Percentiles rank a stretch among this genome's conserved stretches.
These are phyloP conservation scores for Lycaon pictus DNA, from an alignment of 2,113 vertebrate genomes.

Conservation along the genomic window DNA sequence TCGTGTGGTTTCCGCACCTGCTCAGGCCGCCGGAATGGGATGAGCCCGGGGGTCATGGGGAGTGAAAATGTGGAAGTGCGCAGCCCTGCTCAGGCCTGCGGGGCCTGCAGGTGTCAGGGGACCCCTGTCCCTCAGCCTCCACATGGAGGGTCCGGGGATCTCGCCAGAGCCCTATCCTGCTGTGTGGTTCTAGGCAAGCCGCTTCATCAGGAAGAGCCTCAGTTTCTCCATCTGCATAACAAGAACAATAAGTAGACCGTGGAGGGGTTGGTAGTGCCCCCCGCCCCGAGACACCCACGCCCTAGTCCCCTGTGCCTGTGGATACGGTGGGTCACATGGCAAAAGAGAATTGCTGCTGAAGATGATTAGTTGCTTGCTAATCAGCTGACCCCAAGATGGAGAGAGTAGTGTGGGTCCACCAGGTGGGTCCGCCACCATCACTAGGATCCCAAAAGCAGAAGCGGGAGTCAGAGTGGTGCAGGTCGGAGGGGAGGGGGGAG, in stretches of 20 bases:
- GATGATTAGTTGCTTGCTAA: accelerated
- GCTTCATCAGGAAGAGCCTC: background rate
- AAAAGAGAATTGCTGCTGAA: accelerated
- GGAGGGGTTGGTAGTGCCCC: background rate
- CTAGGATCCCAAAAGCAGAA: background rate
- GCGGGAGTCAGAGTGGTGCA: background rate
- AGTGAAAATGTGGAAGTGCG: conserved; percentile 78
- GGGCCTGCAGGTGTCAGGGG: conserved; percentile 48
- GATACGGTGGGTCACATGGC: accelerated
- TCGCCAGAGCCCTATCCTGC: accelerated
- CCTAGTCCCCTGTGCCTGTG: background rate
- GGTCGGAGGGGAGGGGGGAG: accelerated
- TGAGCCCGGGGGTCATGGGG: background rate
- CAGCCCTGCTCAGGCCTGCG: accelerated
- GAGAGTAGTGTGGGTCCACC: accelerated
- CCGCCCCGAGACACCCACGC: accelerated
- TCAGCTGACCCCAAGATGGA: background rate
- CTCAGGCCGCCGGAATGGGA: accelerated
- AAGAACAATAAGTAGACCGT: accelerated
- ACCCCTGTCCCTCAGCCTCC: background rate
- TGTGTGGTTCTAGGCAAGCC: background rate
- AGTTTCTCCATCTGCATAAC: background rate
- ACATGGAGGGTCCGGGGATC: accelerated
- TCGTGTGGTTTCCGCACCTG: conserved; percentile 84
- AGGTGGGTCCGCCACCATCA: accelerated